Evolutionary conservation across 2,113 vertebrate genomes (phyloP).

Genomic region (Oryzias melastigma): DNA sequence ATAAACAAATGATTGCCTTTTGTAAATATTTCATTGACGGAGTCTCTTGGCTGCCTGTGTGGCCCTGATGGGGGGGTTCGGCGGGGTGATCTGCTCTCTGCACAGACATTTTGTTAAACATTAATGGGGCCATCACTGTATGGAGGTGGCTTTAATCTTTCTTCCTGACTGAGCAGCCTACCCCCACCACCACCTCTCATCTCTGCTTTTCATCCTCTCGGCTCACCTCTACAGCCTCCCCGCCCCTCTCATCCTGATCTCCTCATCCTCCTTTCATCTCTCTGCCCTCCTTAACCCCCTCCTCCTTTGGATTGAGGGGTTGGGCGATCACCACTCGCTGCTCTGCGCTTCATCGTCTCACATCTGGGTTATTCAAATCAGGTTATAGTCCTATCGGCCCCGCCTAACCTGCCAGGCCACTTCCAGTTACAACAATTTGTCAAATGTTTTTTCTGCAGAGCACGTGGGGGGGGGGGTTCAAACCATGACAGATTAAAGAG

Average conservation of each 20-base stretch:
- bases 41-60: conserved; percentile 38
- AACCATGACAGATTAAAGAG: too few relatives aligned
- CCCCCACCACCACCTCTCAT: conserved; percentile 48
- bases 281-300: conserved; percentile 26
- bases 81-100: conserved; percentile 25
- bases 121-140: conserved; percentile 47
- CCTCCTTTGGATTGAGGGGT: conserved; percentile 38
- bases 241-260: conserved; percentile 50
- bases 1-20: conserved; percentile 66
- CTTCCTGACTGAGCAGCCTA: conserved; percentile 34
- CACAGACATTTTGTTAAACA: conserved; percentile 58
- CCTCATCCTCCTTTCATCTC: conserved; percentile 50
- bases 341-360: conserved; percentile 51
- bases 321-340: conserved; percentile 38
- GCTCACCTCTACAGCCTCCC: conserved; percentile 48
- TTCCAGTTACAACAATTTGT: conserved; percentile 49
- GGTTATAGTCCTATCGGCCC: conserved; percentile 41
- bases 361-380: conserved; percentile 67
- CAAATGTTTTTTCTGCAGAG: conserved; percentile 4
- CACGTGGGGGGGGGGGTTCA: too few relatives aligned
- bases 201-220: conserved; percentile 28
- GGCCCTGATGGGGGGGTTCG: conserved; percentile 33
- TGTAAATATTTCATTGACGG: conserved; percentile 59
- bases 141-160: conserved; percentile 65
- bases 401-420: conserved; percentile 4